Percentiles rank a stretch among this genome's conserved stretches.
These are phyloP conservation scores for Sterrhoptilus dennistouni DNA, from an alignment of 2,113 vertebrate genomes.

Conservation along the genomic window DNA sequence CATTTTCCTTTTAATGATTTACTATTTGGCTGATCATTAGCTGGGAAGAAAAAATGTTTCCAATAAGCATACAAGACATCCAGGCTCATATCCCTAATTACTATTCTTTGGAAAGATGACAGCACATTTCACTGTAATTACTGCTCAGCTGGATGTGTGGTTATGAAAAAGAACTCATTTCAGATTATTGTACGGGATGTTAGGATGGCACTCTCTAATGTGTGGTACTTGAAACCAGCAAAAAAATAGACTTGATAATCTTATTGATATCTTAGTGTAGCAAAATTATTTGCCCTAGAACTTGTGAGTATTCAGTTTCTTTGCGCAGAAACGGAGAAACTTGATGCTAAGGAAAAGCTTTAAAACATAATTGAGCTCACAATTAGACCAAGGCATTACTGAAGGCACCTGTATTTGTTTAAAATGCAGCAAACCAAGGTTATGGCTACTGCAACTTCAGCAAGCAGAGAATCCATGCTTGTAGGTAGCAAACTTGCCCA, in stretches of 20 bases:
- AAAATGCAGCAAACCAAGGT: not conserved
- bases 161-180: constrained; percentile 28
- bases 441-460: not conserved
- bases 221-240: not conserved
- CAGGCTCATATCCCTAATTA: constrained; percentile 46
- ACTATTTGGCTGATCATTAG: constrained; percentile 20
- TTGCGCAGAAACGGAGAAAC: not conserved
- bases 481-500: not conserved
- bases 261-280: not conserved
- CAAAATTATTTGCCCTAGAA: not conserved
- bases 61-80: constrained; percentile 34
- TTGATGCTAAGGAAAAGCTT: not conserved
- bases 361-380: not conserved
- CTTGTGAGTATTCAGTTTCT: not conserved
- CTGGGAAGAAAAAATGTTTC: constrained; percentile 34
- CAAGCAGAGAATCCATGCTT: not conserved
- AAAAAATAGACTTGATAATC: not conserved
- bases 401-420: not conserved
- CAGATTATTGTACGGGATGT: constrained; percentile 4
- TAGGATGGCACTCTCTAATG: not conserved
- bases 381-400: not conserved
- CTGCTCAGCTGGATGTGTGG: constrained; percentile 13
- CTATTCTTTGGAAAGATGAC: constrained; percentile 35
- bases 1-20: constrained; percentile 50
- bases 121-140: constrained; percentile 52